Evolutionary conservation across 2,888 invertebrate species (phyloP), one percentile per base, ranked within the genome.

Genomic region (Diogma glabrata): DNA sequence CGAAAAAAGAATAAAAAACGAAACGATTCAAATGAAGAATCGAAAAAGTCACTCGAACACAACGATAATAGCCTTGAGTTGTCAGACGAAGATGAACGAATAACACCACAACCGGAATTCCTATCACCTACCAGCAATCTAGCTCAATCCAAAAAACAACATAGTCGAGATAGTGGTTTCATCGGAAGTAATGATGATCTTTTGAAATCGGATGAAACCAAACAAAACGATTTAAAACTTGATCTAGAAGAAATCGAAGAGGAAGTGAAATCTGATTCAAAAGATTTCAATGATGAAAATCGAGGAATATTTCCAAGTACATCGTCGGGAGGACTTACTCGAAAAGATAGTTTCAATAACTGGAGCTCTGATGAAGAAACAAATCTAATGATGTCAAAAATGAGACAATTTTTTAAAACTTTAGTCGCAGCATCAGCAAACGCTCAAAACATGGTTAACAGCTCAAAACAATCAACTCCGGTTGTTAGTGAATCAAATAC

Each of bases 301-400:
- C 14, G 28, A 23, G 4, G 43, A 16, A 24, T 24, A 10, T 9
- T 38, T 36, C 14, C 30, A 1, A 20, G 51, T 3, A 26, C 50
- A 23, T 19, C 53, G 9, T 74, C 79, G 3, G 72, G 75, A 33
- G 66, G 67, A 51, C 70, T 90, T 23, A 81, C 83, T 30, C 76
- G 90, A 55, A 90, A 89, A 69, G 90, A 91, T 67, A 89, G 89
- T 65, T 91, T 91, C 71, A 91, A 90, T 65, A 91, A 91, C 63
- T 92, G 91, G 90, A 90, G 89, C 56, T 90, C 90, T 3, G 91
- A 92, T 63, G 92, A 92, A 65, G 92, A 92, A 71, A 92, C 91
- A 3, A 92, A 92, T 67, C 71, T 91, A 43, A 92, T 92, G 91
- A 92, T 92, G 91, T 87, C 86, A 30, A 91, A 90, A 72, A 89